Evolutionary conservation across 2,113 vertebrate genomes (phyloP), one percentile per base, ranked within the genome.

Genomic region (Tachysurus vachellii): DNA sequence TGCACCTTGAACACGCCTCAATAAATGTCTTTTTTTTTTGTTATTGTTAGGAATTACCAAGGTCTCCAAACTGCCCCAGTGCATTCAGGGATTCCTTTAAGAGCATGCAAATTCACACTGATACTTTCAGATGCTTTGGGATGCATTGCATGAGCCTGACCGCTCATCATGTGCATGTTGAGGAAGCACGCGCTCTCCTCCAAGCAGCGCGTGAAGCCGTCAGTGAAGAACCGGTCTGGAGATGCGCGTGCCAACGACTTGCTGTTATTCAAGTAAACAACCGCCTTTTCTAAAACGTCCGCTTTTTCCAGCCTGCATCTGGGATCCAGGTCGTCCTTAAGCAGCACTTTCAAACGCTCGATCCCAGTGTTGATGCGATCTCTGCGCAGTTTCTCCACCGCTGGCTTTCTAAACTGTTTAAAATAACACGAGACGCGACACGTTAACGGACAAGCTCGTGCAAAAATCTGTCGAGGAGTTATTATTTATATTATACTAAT

Each of bases 281-380:
- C 96, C 0, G 96, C 57, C 92, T 92, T 75, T 2, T 95, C 94
- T 26, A 95, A 84, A 85, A 95, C 91, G 85, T 95, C 94, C 0
- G 96, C 95, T 84, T 96, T 95, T 88, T 94, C 94, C 88, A 95
- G 92, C 87, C 95, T 94, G 64, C 93, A 93, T 82, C 91, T 91
- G 0, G 91, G 83, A 71, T 93, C 92, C 42, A 96, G 92, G 56
- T 95, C 91, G 36, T 92, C 91, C 86, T 94, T 91, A 62, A 96
- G 92, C 0, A 95, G 90, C 87, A 91, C 23, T 70, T 96, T 97
- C 23, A 97, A 93, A 89, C 96, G 95, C 84, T 96, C 96, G 1
- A 97, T 97, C 94, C 97, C 96, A 93, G 91, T 96, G 92, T 97
- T 97, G 88, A 97, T 97, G 59, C 96, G 93, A 88, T 96, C 96